Base-by-base conservation (phyloP, 2,888 invertebrate genomes). In the Lithophane ornitopus region DNA sequence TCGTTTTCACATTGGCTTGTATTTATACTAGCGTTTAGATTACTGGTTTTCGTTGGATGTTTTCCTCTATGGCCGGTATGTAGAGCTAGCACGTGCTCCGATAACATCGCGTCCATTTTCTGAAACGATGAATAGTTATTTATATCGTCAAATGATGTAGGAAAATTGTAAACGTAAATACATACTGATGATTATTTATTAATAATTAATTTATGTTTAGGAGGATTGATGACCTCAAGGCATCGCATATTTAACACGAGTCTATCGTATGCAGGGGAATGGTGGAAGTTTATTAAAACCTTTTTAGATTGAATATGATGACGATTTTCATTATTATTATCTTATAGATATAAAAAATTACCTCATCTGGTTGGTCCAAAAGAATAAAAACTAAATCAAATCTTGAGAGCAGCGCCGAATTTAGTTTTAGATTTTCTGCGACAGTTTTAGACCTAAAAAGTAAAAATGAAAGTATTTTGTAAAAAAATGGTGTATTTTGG, bases 301-400 rank as follows among this genome's bases (percentile, higher is more conserved):
- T 69, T 69, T 69, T 62, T 16, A 16, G 63, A n/a, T 44, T 8
- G 28, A 46, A n/a, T 12, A 41, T 9, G 11, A 39, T 44, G 9
- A 14, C 2, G 9, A 26, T 52, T 8, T 12, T 28, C 19, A 41
- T 46, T 46, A 49, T 46, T 46, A 46, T 46, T 16, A 34, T 4
- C 52, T 14, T 44, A 39, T 4, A 77, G 19, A 7, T 28, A n/a
- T 28, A 12, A 49, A 56, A 22, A 12, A 78, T 89, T 91, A 98
- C 98, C 97, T 98, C 98, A 93, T 99, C 97, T 9, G 99, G 98
- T 90, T 98, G 97, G 95, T 99, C 99, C 78, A 99, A 93, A 44
- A 99, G 96, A 82, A 99, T 98, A 92, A 99, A 99, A 66, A 99
- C 98, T 74, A 99, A 96, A 96, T 99, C 99, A 94, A 99, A 99